phyloP scores from a whole-genome alignment of 2,888 invertebrate species.

The Lacanobia wlatinum region DNA sequence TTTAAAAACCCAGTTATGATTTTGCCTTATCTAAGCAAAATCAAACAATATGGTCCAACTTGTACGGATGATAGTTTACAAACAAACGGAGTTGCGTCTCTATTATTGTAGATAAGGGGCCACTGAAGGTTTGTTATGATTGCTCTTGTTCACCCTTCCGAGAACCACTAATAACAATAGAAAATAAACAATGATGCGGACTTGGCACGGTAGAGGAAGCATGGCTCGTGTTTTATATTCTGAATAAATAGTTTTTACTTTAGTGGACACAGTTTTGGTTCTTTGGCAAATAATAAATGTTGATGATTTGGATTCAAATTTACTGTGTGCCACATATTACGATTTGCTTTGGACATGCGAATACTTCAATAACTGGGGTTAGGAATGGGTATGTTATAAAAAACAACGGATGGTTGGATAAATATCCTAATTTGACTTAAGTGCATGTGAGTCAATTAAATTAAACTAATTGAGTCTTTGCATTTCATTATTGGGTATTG shows the following conservation, averaged over 20 bases:
- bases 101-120: conserved; percentile 57
- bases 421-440: no score
- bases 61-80: conserved; percentile 52
- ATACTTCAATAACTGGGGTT: no score
- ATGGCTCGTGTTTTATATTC: conserved; percentile 22
- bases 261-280: no score
- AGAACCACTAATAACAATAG: conserved; percentile 70
- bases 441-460: no score
- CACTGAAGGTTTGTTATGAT: conserved; percentile 49
- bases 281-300: neutral
- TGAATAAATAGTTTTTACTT: no score
- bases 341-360: no score
- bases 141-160: conserved; percentile 70
- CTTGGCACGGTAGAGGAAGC: conserved; percentile 22
- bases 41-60: conserved; percentile 14
- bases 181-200: conserved; percentile 68
- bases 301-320: no score
- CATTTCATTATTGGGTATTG: no score
- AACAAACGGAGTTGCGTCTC: conserved; percentile 54
- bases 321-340: no score
- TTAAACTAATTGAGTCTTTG: no score
- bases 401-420: no score
- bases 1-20: neutral
- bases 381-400: no score
- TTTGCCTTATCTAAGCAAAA: neutral